Conservation (phyloP, 2,888 invertebrate genomes). For the Notocelia uddmanniana region DNA sequence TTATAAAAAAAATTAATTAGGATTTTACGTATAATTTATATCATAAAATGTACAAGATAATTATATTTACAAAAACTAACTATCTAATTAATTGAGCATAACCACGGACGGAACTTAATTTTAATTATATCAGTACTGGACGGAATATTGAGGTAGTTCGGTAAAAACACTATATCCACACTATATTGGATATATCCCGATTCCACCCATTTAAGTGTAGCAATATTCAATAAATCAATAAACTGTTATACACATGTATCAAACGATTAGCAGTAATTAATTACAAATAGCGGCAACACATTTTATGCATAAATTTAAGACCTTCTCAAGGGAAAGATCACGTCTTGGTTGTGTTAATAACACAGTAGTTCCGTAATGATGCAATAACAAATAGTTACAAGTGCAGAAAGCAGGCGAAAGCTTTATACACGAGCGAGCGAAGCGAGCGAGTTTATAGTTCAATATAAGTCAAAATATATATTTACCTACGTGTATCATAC, state of each 20-base stretch:
- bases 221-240: background rate
- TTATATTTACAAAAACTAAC: conserved; percentile 45
- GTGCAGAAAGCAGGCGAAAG: no score
- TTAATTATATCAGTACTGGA: conserved; percentile 53
- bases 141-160: conserved; percentile 72
- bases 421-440: no score
- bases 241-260: background rate
- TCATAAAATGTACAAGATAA: conserved; percentile 29
- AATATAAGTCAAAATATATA: no score
- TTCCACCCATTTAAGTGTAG: conserved; percentile 19
- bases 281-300: background rate
- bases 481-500: no score
- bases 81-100: conserved; percentile 51
- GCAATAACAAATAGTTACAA: no score
- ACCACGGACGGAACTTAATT: conserved; percentile 66
- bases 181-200: conserved; percentile 19
- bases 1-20: background rate
- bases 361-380: no score
- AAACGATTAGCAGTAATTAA: no score
- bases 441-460: no score
- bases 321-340: no score
- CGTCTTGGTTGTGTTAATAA: no score
- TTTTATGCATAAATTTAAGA: no score
- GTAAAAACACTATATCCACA: conserved; percentile 51
- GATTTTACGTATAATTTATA: conserved; percentile 3